Base-by-base conservation (phyloP, 2,113 vertebrate species). In the Elgaria multicarinata region DNA sequence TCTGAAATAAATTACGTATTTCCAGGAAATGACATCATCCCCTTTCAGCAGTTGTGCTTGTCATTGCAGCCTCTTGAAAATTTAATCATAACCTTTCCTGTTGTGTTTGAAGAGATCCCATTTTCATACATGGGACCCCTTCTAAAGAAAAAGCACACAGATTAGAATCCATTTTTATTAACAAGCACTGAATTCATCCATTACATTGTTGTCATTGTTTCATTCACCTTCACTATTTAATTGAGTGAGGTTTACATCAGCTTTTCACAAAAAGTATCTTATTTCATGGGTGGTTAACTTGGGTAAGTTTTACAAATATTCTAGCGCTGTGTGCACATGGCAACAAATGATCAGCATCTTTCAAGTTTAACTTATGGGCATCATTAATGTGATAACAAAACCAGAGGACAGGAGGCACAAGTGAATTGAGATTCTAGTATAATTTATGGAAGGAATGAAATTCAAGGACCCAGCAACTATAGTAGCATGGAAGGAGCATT, bases 261-360 rank as follows among this genome's bases (percentile, higher is more conserved):
- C 97, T 95, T 96, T 96, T 97, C 96, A 96, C 93, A 93, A 96
- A 92, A 81, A 92, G 86, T 93, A 92, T 86, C 95, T 97, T 96
- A 93, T 94, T 93, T 92, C 94, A 94, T 69, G 96, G 93, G 79
- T 94, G 92, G 96, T 95, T 93, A 97, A 96, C 92, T 96, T 93
- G 92, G 93, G 94, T 97, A 95, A 96, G 95, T 95, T 94, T 88
- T 86, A 85, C 87, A 80, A 78, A 90, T 87, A 81, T 87, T 91
- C 76, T 76, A 94, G 94, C 77, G 81, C n/a, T 92, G 71, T n/a
- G 44, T 93, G 93, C 87, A 72, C 79, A 91, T 90, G n/a, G 67
- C 89, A 88, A 90, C 84, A 92, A 92, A 87, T 0, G 71, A 90
- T 4, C 50, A 76, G 88, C 83, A 55, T 87, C 53, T 92, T 92